Evolutionary conservation across 2,113 vertebrate genomes (phyloP), one percentile per base, ranked within the genome.

Genomic region (Oryzias celebensis): DNA sequence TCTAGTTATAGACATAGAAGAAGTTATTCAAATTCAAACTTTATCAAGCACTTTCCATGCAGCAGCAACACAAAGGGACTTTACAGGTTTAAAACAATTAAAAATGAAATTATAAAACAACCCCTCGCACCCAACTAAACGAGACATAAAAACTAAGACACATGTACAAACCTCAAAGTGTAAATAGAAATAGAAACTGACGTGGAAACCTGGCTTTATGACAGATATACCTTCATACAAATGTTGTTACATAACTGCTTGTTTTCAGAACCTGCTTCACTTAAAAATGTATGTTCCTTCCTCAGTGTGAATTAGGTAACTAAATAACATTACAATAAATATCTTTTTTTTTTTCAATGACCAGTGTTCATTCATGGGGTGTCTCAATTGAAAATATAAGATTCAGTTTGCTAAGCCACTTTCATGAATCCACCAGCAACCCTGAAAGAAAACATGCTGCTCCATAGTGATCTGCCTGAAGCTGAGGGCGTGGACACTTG

Each of bases 401-500:
- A 2, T 36, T 36, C 36, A 36, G 36, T 10, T 10, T 36, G 36
- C 36, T 36, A 36, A 31, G 64, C 2, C 69, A 42, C 14, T 6
- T 69, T 73, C 68, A 18, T 2, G 47, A n/a, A 41, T 70, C 68
- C 43, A 69, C 24, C 3, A 26, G 23, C 22, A 67, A 53, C 48
- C 41, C 50, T 28, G 65, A 56, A 75, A 58, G 57, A 68, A 76
- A 61, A 61, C 64, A 65, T 76, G 77, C 45, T 53, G 76, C 59
- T 13, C 43, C 51, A 72, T 63, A 12, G 12, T 63, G 74, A 77
- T 52, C 59, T 56, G 43, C 58, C 31, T 46, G 48, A 69, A 45
- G 55, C 18, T 51, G 78, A 84, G 72, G 68, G 64, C 63, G 65
- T 52, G 58, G 76, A 72, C 71, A 66, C 82, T 79, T 87, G 77